phyloP scores from a whole-genome alignment of 2,888 invertebrate species.

The Allolobophora icterica region DNA sequence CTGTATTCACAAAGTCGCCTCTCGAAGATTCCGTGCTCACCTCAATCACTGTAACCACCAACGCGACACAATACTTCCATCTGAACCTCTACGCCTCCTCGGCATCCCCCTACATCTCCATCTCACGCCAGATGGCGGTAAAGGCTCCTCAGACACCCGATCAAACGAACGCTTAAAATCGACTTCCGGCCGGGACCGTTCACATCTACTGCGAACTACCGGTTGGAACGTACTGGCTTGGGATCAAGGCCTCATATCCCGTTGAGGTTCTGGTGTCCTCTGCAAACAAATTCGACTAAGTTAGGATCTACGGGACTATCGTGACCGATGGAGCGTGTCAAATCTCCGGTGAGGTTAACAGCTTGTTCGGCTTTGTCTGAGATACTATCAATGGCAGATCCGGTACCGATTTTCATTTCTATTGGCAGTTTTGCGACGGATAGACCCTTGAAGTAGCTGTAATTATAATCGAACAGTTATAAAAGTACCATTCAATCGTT shows the following conservation, averaged over 20 bases:
- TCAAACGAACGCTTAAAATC: background rate
- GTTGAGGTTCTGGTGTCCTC: background rate
- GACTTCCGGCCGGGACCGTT: background rate
- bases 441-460: too few species aligned
- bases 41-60: background rate
- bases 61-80: slow-evolving; percentile 19
- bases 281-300: background rate
- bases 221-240: background rate
- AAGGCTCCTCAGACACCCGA: background rate
- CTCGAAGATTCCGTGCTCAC: background rate
- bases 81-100: slow-evolving; percentile 30
- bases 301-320: slow-evolving; percentile 29
- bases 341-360: background rate
- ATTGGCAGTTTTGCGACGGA: too few species aligned
- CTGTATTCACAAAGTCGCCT: background rate
- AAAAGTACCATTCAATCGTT: too few species aligned
- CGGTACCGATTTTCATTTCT: too few species aligned
- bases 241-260: background rate
- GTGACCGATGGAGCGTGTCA: slow-evolving; percentile 30
- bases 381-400: too few species aligned
- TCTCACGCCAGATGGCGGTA: background rate
- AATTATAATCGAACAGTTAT: too few species aligned
- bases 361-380: too few species aligned
- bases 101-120: background rate
- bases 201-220: background rate